A percentile compares a stretch with the other conserved stretches of the same genome.
Conservation (phyloP, 1,140 invertebrate species). For the Euschistus heros region DNA sequence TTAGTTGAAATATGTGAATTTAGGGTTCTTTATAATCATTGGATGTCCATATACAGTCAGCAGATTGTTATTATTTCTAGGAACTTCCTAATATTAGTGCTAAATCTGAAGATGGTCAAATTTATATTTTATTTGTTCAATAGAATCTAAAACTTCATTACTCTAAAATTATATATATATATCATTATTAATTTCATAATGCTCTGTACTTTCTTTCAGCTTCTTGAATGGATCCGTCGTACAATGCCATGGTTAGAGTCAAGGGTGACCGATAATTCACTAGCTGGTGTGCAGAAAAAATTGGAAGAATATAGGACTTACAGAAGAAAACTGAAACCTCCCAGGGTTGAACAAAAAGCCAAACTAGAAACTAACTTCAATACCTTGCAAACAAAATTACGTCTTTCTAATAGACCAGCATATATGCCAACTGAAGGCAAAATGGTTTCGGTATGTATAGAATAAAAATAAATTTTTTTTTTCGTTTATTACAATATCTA, state of each 20-base stretch:
- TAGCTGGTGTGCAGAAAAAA: constrained; percentile 93
- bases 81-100: no score
- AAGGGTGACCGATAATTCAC: constrained; percentile 92
- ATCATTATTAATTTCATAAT: neutral
- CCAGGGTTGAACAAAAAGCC: constrained; percentile 96
- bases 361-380: constrained; percentile 98
- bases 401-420: constrained; percentile 92
- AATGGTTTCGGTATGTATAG: constrained; percentile 76
- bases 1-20: no score
- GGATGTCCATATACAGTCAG: no score
- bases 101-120: no score
- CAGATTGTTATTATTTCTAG: no score
- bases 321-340: constrained; percentile 94
- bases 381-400: constrained; percentile 92
- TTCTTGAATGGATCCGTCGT: constrained; percentile 94
- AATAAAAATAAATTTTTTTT: neutral
- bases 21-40: no score
- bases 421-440: constrained; percentile 99
- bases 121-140: no score
- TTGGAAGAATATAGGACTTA: constrained; percentile 98
- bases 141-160: no score
- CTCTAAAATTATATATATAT: no score
- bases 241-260: constrained; percentile 97
- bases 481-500: neutral
- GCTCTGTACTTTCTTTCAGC: constrained; percentile 39